Conservation (phyloP, 1,140 invertebrate genomes). For the Brachionus koreanus region DNA sequence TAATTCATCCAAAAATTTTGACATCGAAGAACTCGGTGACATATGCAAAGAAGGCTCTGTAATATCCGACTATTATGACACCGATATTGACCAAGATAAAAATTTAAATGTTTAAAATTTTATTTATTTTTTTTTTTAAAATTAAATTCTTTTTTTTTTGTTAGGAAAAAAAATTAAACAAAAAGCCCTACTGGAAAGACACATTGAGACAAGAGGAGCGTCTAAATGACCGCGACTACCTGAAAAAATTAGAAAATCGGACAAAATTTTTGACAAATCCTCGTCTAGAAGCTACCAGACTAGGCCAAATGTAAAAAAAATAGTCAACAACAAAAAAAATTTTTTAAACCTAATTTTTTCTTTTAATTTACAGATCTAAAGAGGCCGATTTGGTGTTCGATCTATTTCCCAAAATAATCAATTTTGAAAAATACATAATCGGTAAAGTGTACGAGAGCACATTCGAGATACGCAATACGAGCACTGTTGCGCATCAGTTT, state of each 20-base stretch:
- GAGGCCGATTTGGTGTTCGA: slow-evolving; percentile 48
- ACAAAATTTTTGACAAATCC: slow-evolving; percentile 38
- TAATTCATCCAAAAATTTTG: neutral
- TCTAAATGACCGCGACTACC: neutral
- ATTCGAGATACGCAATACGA: slow-evolving; percentile 57
- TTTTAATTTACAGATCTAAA: neutral
- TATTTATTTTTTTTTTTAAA: neutral
- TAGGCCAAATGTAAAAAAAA: neutral
- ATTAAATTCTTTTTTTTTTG: neutral
- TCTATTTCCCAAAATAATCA: slow-evolving; percentile 51
- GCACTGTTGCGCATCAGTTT: slow-evolving; percentile 53
- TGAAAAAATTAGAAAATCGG: slow-evolving; percentile 25
- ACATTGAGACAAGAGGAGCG: slow-evolving; percentile 25
- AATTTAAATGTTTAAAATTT: neutral
- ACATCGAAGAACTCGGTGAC: neutral
- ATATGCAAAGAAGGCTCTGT: neutral
- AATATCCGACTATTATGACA: neutral
- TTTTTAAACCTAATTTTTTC: neutral
- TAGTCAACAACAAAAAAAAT: neutral
- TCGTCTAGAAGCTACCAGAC: neutral
- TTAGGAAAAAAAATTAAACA: neutral
- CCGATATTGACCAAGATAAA: neutral
- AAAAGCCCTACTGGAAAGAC: slow-evolving; percentile 33
- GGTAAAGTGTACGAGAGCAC: slow-evolving; percentile 58
- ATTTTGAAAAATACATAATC: slow-evolving; percentile 54